A percentile compares a stretch with the other conserved stretches of the same genome.
phyloP scores from a whole-genome alignment of 1,140 invertebrate species.

The Medauroidea extradentata region DNA sequence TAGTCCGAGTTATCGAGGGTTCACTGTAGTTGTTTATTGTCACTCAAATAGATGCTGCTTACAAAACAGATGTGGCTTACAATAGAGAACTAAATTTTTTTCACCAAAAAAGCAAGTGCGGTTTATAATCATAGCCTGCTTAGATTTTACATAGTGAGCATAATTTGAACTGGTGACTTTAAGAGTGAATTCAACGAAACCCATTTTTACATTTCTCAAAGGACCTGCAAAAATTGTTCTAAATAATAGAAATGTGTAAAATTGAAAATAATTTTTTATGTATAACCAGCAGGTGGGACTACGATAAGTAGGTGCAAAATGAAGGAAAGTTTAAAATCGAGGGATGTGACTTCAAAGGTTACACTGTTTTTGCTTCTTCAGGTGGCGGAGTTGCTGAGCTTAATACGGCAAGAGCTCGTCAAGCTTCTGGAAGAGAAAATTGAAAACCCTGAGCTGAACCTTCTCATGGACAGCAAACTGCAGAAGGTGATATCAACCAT shows the following conservation, averaged over 20 bases:
- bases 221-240: too few species aligned
- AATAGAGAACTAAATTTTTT: too few species aligned
- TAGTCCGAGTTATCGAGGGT: too few species aligned
- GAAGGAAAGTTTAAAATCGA: neutral
- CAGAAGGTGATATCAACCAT: conserved; percentile 77
- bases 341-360: neutral
- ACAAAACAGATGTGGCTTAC: too few species aligned
- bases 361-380: conserved; percentile 35
- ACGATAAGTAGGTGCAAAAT: too few species aligned
- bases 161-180: too few species aligned
- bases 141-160: too few species aligned
- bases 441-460: conserved; percentile 68
- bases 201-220: neutral
- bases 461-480: conserved; percentile 68
- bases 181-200: neutral
- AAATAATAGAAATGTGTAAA: neutral
- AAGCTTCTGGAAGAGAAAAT: conserved; percentile 77
- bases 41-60: too few species aligned
- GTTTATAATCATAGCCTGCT: too few species aligned
- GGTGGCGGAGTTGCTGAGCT: conserved; percentile 72
- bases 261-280: neutral
- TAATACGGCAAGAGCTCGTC: conserved; percentile 65
- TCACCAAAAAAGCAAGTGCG: too few species aligned
- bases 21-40: too few species aligned
- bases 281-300: neutral